phyloP scores from a whole-genome alignment of 2,888 invertebrate species.

The Lapara coniferarum region DNA sequence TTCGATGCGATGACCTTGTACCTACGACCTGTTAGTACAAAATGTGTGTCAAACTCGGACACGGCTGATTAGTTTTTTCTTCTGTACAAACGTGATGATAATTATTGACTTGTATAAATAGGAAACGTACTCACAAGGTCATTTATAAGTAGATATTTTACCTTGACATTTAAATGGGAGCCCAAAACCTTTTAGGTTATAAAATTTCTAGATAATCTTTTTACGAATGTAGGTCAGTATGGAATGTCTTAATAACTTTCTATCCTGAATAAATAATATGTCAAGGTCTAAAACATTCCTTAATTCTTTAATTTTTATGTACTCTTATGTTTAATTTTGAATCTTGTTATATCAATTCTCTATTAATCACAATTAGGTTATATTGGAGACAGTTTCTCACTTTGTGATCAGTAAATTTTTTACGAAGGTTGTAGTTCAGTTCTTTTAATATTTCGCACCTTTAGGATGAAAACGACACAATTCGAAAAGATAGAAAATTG shows the following conservation, averaged over 20 bases:
- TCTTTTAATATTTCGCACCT: too few relatives aligned
- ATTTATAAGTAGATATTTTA: not conserved
- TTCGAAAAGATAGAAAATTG: too few relatives aligned
- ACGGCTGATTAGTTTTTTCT: not conserved
- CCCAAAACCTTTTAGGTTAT: not conserved
- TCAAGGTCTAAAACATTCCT: not conserved
- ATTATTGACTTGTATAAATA: not conserved
- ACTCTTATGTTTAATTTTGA: too few relatives aligned
- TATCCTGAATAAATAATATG: not conserved
- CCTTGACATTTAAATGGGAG: not conserved
- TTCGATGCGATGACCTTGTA: slow-evolving; percentile 22
- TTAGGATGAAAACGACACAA: too few relatives aligned
- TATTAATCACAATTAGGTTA: not conserved
- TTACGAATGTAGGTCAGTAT: not conserved
- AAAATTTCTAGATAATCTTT: not conserved
- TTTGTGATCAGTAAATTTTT: not conserved
- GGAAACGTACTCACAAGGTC: slow-evolving; percentile 5
- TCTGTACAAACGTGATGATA: not conserved
- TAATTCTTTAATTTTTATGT: not conserved
- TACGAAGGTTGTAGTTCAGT: not conserved
- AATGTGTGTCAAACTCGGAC: slow-evolving; percentile 14
- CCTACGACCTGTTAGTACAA: slow-evolving; percentile 10
- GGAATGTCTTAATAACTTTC: not conserved
- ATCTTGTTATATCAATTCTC: not conserved
- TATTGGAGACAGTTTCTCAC: not conserved